phyloP scores from a whole-genome alignment of 2,113 vertebrate species.

The Nestor notabilis region DNA sequence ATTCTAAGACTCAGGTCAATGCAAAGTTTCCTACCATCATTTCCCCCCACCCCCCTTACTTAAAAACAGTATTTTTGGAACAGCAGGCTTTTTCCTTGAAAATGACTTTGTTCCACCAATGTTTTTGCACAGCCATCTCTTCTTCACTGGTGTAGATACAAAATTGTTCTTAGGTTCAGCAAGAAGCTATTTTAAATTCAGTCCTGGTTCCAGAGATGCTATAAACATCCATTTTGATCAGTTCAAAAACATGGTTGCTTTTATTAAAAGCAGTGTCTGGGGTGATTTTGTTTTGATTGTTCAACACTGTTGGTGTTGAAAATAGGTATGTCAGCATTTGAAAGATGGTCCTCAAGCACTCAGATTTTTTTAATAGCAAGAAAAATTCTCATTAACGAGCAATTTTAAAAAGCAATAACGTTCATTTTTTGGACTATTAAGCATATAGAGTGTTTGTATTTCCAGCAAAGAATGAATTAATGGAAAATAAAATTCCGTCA shows the following conservation, averaged over 20 bases:
- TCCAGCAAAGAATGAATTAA: slow-evolving; percentile 59
- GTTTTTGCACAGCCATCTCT: not conserved
- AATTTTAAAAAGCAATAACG: slow-evolving; percentile 56
- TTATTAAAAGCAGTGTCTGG: slow-evolving; percentile 24
- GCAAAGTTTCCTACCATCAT: not conserved
- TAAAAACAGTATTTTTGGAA: not conserved
- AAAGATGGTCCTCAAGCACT: slow-evolving; percentile 35
- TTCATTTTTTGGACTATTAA: slow-evolving; percentile 64
- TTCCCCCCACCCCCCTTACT: not conserved
- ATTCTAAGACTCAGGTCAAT: not conserved
- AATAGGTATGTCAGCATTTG: slow-evolving; percentile 34
- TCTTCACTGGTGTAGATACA: not conserved
- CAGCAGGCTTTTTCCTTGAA: not conserved
- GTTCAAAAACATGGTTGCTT: slow-evolving; percentile 7
- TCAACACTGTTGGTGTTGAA: slow-evolving; percentile 53
- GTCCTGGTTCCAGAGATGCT: slow-evolving; percentile 6
- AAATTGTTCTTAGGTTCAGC: not conserved
- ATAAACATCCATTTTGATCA: slow-evolving; percentile 33
- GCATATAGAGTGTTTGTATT: slow-evolving; percentile 64
- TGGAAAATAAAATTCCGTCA: slow-evolving; percentile 61
- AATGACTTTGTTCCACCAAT: not conserved
- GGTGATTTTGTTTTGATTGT: slow-evolving; percentile 41
- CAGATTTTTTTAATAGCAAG: slow-evolving; percentile 29
- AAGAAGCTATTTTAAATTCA: slow-evolving; percentile 23
- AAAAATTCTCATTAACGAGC: slow-evolving; percentile 59